Base-by-base conservation (phyloP, 2,888 invertebrate species). In the Nymphalis polychloros region DNA sequence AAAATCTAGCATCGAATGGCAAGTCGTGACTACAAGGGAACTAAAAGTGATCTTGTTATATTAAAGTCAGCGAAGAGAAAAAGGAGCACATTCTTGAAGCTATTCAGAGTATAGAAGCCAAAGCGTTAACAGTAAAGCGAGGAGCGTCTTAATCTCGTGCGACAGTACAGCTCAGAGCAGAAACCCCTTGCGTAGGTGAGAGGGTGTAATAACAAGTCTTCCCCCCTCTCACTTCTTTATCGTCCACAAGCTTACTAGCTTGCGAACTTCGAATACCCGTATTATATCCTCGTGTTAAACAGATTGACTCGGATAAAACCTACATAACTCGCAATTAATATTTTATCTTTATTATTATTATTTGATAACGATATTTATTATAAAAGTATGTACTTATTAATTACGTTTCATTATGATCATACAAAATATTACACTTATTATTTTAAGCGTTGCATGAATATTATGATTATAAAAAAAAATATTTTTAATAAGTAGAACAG, bases 131-230 rank as follows among this genome's bases (percentile, higher is more conserved):
- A 86, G 85, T 84, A 84, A 88, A 87, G 84, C 84, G 80, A 84
- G 80, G 78, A 88, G 87, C 86, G 82, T 88, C 90, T 90, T 90
- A 91, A 91, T 90, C 88, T 90, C 84, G 83, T 82, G 84, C 87
- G 88, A 88, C 88, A 86, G 87, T 83, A 84, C 79, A 80, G 84
- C 84, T 89, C 82, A 79, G 79, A 86, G 83, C 81, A 81, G 86
- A 85, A 86, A 85, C 86, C 86, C 85, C 89, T 78, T 87, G 84
- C 88, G 86, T 89, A 89, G 90, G 89, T 89, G 90, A 90, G 88
- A 89, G 89, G 89, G 91, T 90, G 90, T 90, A 89, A 90, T 91
- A 92, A 91, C 90, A 90, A 87, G 87, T 86, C 84, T 80, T 78
- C 27, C 27, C 80, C 79, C 80, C 77, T 78, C 78, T 78, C 71